Evolutionary conservation across 1,140 invertebrate species (phyloP), one percentile per base, ranked within the genome.

Genomic region (Hylaeus volcanicus): DNA sequence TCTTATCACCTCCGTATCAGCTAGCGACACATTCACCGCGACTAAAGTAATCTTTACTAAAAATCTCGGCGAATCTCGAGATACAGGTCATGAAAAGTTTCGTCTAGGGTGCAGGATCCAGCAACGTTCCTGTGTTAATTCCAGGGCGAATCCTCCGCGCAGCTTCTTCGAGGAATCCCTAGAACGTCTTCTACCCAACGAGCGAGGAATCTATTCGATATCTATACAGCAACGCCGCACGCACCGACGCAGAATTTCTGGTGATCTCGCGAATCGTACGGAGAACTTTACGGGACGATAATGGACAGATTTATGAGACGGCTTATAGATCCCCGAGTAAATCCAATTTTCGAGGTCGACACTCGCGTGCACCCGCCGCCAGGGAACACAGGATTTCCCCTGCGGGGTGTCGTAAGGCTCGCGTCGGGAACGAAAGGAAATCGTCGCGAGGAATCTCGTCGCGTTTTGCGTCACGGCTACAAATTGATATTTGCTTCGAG

Each of bases 271-370:
- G 86, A 74, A 84, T 88, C 89, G 88, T 85, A 90, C 83, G 86
- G 76, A 85, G 82, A 90, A 91, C 86, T 90, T 91, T 89, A 89
- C 87, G 87, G 83, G 74, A 90, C 88, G 90, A 91, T 91, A 91
- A 91, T 91, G 82, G 89, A 91, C 90, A 87, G 89, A 91, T 91
- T 91, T 91, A 90, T 90, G 89, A 90, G 86, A 75, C 88, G 88
- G 83, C 88, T 91, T 89, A 91, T 90, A 89, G 88, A 91, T 91
- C 88, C 90, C 87, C 83, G 84, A 88, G 88, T 89, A 91, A 91
- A 91, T 91, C 90, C 89, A 92, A 92, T 92, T 91, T 91, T 90
- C 90, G 87, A 88, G 88, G 85, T 86, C 86, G 89, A 88, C 86
- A 88, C 85, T 88, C 88, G 89, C 74, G 48, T 12, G 43, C 61